phyloP scores from a whole-genome alignment of 2,797 vertebrate genomes.

The Sebastiscus tertius region DNA sequence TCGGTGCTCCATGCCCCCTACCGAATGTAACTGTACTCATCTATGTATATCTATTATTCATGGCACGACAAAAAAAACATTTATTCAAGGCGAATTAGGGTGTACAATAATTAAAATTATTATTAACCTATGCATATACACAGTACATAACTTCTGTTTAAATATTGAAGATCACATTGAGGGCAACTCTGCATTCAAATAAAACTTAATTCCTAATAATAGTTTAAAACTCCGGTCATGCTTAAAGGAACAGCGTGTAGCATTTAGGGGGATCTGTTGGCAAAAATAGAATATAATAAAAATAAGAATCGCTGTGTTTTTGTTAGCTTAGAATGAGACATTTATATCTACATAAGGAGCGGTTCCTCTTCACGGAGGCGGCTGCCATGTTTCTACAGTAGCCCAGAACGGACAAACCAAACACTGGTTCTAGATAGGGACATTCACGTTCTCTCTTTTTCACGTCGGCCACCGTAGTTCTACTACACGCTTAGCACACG shows the following conservation, averaged over 20 bases:
- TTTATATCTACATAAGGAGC: too few relatives aligned
- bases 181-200: neutral
- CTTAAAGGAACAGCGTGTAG: neutral
- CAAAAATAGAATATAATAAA: too few relatives aligned
- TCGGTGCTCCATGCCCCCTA: neutral
- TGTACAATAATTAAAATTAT: neutral
- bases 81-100: neutral
- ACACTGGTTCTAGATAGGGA: too few relatives aligned
- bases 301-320: too few relatives aligned
- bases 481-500: too few relatives aligned
- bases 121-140: neutral
- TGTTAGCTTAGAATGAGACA: accelerated
- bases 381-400: too few relatives aligned
- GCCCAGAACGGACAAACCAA: too few relatives aligned
- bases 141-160: neutral
- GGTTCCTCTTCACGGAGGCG: too few relatives aligned
- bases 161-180: neutral
- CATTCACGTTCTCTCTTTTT: too few relatives aligned
- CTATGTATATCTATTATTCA: neutral
- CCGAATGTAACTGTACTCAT: neutral
- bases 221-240: neutral
- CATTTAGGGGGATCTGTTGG: too few relatives aligned
- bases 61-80: neutral
- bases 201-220: neutral
- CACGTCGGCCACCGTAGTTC: too few relatives aligned